Evolutionary conservation across 2,113 vertebrate genomes (phyloP), one percentile per base, ranked within the genome.

Genomic region (Notarius lentiginosus): DNA sequence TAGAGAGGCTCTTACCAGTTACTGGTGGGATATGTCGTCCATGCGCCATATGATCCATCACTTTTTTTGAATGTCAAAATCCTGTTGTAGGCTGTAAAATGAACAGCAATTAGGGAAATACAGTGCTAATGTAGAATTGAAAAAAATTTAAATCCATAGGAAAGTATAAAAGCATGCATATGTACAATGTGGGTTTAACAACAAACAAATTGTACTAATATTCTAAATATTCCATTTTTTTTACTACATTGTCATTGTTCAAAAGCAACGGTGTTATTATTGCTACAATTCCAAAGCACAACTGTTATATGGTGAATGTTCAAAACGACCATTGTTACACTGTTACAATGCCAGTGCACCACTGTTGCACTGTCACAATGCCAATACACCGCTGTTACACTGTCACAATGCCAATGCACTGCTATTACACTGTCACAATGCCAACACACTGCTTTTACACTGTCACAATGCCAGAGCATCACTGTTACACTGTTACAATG

Each of bases 41-140:
- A 97, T 20, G 93, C 84, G 18, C 92, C 92, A 22, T 96, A 97
- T n/a, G 95, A 94, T 0, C 95, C 96, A 22, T 95, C 84, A 0
- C 0, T 0, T 80, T 94, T 95, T 63, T 91, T 95, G 63, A 87
- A 94, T 1, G 81, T 88, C 85, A 96, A 87, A 90, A 97, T 94
- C 55, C 92, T 89, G 0, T 79, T 63, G 56, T 94, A 96, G 73
- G 95, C 97, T 97, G 86, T 53, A 47, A 89, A 77, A 65, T 18
- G 86, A 70, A 4, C 5, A 68, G 53, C 4, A 84, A 0, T 34
- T 47, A 72, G 22, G 12, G 15, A 82, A 15, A 65, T 22, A 47
- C 27, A 58, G 17, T n/a, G 15, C 7, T 79, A 60, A 20, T 58
- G 27, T 27, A 58, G 14, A 20, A 56, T 0, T 56, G n/a, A 77